Evolutionary conservation across 35 echinoderm and acorn worm species (phyloP).

Genomic region (Ophioderma brevispina): DNA sequence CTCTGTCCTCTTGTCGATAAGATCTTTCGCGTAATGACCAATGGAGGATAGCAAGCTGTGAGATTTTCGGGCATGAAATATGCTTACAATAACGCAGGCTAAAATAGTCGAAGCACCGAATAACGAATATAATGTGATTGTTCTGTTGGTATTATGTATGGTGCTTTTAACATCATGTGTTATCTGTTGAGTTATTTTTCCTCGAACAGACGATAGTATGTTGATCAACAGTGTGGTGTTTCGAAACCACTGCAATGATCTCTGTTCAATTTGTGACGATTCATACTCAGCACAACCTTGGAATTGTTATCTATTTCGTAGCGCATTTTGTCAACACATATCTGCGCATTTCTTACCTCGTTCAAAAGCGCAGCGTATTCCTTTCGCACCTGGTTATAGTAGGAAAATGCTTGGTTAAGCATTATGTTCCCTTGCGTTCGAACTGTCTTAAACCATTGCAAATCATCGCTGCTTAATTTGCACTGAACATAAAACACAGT

Average conservation of each 20-base stretch:
- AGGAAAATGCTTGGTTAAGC: not conserved
- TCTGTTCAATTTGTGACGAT: not conserved
- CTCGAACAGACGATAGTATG: not conserved
- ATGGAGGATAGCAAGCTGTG: not conserved
- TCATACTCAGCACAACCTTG: conserved; percentile 20
- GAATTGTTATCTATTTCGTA: not conserved
- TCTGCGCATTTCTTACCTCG: not conserved
- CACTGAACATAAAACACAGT: conserved; percentile 25
- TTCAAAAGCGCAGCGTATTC: not conserved
- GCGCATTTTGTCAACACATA: conserved; percentile 5
- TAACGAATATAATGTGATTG: not conserved
- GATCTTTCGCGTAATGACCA: not conserved
- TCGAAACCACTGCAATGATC: conserved; percentile 30
- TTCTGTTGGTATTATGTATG: too few species aligned
- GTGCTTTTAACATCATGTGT: not conserved
- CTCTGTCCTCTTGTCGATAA: not conserved
- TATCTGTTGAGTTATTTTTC: not conserved
- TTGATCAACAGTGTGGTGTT: conserved; percentile 40
- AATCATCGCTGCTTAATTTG: not conserved
- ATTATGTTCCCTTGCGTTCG: conserved; percentile 10
- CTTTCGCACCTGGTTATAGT: not conserved
- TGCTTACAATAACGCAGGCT: not conserved
- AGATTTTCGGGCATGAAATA: not conserved
- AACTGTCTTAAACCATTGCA: too few species aligned
- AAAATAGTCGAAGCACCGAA: not conserved